Conservation (phyloP, 2,113 vertebrate genomes). For the Mobula birostris region DNA sequence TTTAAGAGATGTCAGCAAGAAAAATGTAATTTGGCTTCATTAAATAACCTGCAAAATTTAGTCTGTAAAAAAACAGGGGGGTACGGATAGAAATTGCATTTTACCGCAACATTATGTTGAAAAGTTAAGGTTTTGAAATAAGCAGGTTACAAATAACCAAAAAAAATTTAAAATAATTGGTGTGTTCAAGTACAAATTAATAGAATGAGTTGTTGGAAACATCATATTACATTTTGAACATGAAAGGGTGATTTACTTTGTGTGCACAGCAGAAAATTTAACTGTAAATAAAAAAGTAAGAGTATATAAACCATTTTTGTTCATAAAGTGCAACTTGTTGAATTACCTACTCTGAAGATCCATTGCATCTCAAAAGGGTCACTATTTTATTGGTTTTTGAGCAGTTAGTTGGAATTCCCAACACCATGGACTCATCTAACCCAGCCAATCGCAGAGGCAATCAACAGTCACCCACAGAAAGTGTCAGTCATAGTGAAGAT, state of each 20-base stretch:
- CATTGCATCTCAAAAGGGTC: no score
- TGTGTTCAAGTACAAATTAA: background rate
- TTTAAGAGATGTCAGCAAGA: background rate
- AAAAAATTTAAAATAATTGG: background rate
- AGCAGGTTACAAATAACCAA: background rate
- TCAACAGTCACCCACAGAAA: conserved; percentile 43
- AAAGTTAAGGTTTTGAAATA: background rate
- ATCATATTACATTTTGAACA: background rate
- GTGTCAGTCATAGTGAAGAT: conserved; percentile 45
- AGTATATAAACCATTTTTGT: background rate
- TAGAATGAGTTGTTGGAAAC: background rate
- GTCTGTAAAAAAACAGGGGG: no score
- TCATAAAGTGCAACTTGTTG: background rate
- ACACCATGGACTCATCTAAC: conserved; percentile 66
- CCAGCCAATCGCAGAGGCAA: conserved; percentile 46
- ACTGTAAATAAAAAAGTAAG: background rate
- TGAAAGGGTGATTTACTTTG: background rate
- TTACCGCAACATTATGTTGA: background rate
- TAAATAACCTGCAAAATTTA: no score
- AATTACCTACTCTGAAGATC: background rate
- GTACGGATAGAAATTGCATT: background rate
- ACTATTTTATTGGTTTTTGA: conserved; percentile 36
- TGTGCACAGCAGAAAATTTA: background rate
- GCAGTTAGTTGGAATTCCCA: conserved; percentile 52
- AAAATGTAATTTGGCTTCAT: background rate